phyloP scores from a whole-genome alignment of 2,113 vertebrate species.

The Aphelocoma coerulescens region DNA sequence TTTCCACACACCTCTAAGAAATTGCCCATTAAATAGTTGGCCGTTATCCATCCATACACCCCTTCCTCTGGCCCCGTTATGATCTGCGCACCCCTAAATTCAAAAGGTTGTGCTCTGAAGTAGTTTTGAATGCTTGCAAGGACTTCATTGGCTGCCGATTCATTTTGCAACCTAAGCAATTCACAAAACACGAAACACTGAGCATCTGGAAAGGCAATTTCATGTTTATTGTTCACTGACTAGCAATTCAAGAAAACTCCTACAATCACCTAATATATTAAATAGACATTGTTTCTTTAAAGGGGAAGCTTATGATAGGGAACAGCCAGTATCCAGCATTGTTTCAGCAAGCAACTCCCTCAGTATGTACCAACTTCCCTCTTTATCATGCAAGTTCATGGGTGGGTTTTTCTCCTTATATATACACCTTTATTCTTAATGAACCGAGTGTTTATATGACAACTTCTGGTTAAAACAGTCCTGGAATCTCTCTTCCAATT shows the following conservation, averaged over 20 bases:
- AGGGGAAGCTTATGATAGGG: background rate
- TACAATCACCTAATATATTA: background rate
- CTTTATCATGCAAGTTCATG: background rate
- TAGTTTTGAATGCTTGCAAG: constrained; percentile 78
- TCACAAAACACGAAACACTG: constrained; percentile 72
- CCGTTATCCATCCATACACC: constrained; percentile 95
- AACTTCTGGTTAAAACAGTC: background rate
- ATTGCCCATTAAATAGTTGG: constrained; percentile 96
- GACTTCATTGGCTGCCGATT: constrained; percentile 77
- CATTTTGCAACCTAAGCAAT: constrained; percentile 78
- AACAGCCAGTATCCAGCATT: background rate
- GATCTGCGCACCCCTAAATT: constrained; percentile 88
- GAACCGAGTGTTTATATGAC: background rate
- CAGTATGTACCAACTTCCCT: background rate
- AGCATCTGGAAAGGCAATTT: constrained; percentile 41
- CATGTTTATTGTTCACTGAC: background rate
- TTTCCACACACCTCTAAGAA: constrained; percentile 87
- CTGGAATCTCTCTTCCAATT: background rate
- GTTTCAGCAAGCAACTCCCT: background rate
- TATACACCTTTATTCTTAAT: background rate
- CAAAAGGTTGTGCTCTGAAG: constrained; percentile 84
- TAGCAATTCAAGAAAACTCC: background rate
- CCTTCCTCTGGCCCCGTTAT: constrained; percentile 92
- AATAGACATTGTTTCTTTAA: background rate
- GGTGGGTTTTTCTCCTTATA: background rate